Evolutionary conservation across 1,140 invertebrate species (phyloP), one percentile per base, ranked within the genome.

Genomic region (Amphibalanus amphitrite): DNA sequence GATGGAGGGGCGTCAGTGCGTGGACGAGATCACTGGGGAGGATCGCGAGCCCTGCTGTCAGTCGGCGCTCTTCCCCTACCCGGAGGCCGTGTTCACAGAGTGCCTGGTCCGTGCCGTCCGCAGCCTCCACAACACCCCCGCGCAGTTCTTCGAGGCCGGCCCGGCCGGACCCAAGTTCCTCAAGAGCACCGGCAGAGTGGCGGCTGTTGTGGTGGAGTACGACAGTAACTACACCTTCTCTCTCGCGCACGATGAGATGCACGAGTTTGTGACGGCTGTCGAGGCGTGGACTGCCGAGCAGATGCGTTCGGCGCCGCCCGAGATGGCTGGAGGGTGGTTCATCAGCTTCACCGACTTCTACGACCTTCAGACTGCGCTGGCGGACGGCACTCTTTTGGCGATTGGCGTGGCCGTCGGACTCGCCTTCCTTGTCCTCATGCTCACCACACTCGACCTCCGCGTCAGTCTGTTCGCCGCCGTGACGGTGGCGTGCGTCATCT

Each of bases 261-360:
- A 92, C 78, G 76, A 84, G 69, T 95, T 97, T 83, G 92, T 86
- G 79, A 80, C 82, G 20, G 69, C 76, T 71, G 78, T 93, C 0
- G 89, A 92, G 76, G 82, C 78, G 30, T 96, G 91, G 90, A 89
- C 91, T 76, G 82, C 84, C 72, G 77, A 86, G 69, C 84, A 93
- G 78, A 79, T 96, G 74, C 75, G 79, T 26, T 83, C 77, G 64
- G 95, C 93, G 28, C 95, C 95, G 0, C 70, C 79, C 1, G 87
- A 87, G 47, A 87, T 97, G 84, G 82, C 83, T 74, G 85, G 86
- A 74, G 95, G 93, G n/a, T 98, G 91, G 90, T 97, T 97, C 78
- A 84, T 92, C 28, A 95, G 91, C 73, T 86, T 91, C 77, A 81
- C 97, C 3, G 88, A 90, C 72, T 95, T 97, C 82, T 97, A 89